Base-by-base conservation (phyloP, 2,797 vertebrate species). In the Trichosurus vulpecula region DNA sequence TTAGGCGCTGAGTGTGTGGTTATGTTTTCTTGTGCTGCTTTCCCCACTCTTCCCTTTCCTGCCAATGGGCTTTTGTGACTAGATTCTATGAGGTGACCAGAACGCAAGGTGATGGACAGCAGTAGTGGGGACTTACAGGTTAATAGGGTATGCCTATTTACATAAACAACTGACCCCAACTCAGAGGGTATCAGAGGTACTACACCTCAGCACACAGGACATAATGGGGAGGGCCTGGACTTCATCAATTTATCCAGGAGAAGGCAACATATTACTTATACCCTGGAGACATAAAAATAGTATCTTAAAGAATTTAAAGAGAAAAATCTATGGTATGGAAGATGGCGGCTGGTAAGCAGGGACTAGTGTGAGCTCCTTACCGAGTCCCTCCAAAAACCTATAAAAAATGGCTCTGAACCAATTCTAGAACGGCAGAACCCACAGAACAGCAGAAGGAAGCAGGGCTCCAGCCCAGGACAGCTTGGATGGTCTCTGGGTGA, bases 21-120 rank as follows among this genome's bases (percentile, higher is more conserved):
- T 27, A 94, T 35, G 51, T 53, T 61, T 27, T 66, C 11, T 25
- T 5, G 74, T 19, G 31, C 47, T 1, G 0, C 87, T 52, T n/a
- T 16, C 91, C 56, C n/a, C 19, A 51, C 74, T 47, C 74, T 87
- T 87, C 74, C 41, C 93, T 93, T 54, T 92, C 91, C 52, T 91
- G 74, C 74, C 25, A 3, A 5, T 12, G 74, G 51, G 52, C 58
- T 91, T 87, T 53, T 54, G 19, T 54, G 47, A 52, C 30, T 25
- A 19, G 53, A 19, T 91, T 91, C 57, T 53, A 12, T 35, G 29
- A 94, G 2, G 6, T 91, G 56, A 90, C 87, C 53, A 95, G 66
- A 8, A 66, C 87, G 47, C 47, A 56, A 55, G 56, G 6, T 56
- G 41, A 81, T 9, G 9, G 66, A 41, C n/a, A 81, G 66, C 4